Conservation (phyloP, 2,797 vertebrate species). For the Schizopygopsis pylzovi region DNA sequence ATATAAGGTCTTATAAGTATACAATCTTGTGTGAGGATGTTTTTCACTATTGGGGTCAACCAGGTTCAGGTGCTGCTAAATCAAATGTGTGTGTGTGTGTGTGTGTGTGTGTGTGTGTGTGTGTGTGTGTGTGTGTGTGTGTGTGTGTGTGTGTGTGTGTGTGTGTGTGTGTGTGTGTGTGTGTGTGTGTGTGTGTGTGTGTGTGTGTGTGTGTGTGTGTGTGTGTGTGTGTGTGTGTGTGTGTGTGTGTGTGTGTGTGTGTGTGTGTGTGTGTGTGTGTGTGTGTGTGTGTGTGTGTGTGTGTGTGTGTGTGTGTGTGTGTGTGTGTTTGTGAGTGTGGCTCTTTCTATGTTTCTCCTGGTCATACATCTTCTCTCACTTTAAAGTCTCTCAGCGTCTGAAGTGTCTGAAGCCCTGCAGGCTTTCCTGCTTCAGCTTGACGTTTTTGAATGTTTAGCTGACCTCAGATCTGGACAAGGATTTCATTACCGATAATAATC, state of each 20-base stretch:
- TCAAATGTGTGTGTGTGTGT: conserved; percentile 2
- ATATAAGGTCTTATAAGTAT: background rate
- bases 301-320: background rate
- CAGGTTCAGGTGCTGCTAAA: conserved; percentile 4
- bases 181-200: background rate
- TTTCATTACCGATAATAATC: background rate
- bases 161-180: conserved; percentile 5
- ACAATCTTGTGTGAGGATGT: background rate
- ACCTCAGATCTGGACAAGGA: background rate
- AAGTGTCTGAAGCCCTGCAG: background rate
- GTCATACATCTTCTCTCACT: conserved; percentile 3
- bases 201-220: background rate
- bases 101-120: background rate
- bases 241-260: background rate
- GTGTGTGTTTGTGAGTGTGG: background rate
- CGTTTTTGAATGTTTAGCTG: background rate
- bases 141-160: background rate
- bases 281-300: conserved; percentile 26
- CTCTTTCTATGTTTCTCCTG: background rate
- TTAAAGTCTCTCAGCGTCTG: background rate
- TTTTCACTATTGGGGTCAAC: background rate
- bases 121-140: background rate
- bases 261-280: background rate
- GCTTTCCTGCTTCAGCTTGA: background rate
- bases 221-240: conserved; percentile 4